Evolutionary conservation across 2,888 invertebrate genomes (phyloP), one percentile per base, ranked within the genome.

Genomic region (Hylaea fasciaria): DNA sequence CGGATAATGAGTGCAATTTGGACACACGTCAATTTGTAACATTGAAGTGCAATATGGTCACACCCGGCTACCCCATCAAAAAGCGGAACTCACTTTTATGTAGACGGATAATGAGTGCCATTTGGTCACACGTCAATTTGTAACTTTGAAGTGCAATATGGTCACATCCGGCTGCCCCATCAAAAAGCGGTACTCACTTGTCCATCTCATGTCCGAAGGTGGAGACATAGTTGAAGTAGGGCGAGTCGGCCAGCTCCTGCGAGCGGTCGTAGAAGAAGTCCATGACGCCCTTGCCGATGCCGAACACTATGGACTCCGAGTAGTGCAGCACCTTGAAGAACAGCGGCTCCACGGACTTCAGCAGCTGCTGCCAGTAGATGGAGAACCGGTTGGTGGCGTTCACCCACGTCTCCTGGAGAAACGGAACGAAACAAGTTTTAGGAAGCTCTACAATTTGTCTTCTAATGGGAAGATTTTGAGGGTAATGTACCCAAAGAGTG

Each of bases 201-300:
- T 97, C 97, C 66, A 97, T 88, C 77, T 97, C 96, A 70, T 96
- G 96, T 0, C 96, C 96, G 70, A 97, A 95, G 60, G 96, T 95
- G 0, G 96, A 94, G 11, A 97, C 95, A 72, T 95, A 95, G 69
- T 95, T 95, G 77, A 96, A 97, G 73, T 97, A 97, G 0, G 96
- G 96, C 0, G 96, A 96, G 51, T 95, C 95, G 0, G 96, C 95
- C 63, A 97, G 85, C 78, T 97, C 97, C 63, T 95, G 95, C 48
- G 95, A 95, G 2, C 96, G 94, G 59, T 96, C 95, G 72, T 97
- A 96, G 70, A 97, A 93, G 82, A 97, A 97, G 76, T 97, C 96
- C 93, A 91, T 94, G 10, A 96, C 87, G 62, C 96, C 95, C 69
- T 95, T 95, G 83, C 96, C 95, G 0, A 96, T 93, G 48, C 95